Conservation (phyloP, 1,140 invertebrate genomes). For the Chlorops oryzae region DNA sequence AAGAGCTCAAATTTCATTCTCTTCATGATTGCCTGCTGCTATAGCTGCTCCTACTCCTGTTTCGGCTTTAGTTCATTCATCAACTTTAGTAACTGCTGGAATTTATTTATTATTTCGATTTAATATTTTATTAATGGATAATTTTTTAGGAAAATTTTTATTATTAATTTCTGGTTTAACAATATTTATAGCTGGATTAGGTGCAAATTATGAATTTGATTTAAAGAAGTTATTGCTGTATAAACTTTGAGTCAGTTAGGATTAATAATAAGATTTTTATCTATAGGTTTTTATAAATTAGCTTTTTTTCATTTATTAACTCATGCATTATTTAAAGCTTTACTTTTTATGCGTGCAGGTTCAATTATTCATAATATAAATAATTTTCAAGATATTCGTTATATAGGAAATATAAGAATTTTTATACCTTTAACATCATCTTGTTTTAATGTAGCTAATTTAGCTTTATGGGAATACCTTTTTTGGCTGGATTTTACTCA, state of each 20-base stretch:
- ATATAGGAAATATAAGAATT: constrained; percentile 49
- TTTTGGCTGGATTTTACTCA: constrained; percentile 59
- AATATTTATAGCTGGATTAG: constrained; percentile 57
- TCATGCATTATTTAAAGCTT: constrained; percentile 61
- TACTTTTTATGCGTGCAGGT: constrained; percentile 58
- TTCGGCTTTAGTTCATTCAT: constrained; percentile 68
- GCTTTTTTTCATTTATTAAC: constrained; percentile 59
- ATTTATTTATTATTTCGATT: constrained; percentile 66
- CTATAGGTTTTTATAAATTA: constrained; percentile 47
- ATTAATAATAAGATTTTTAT: constrained; percentile 58
- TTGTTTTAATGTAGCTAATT: constrained; percentile 51
- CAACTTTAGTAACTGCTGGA: constrained; percentile 65
- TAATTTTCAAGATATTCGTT: constrained; percentile 60
- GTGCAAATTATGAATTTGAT: constrained; percentile 58
- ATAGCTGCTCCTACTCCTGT: constrained; percentile 66
- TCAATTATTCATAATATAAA: constrained; percentile 56
- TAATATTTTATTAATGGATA: constrained; percentile 46
- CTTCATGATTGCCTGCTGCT: constrained; percentile 59
- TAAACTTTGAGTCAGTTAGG: constrained; percentile 65
- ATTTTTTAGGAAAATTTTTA: constrained; percentile 37
- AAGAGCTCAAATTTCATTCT: constrained; percentile 69
- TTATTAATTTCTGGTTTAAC: constrained; percentile 52
- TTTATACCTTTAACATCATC: constrained; percentile 48
- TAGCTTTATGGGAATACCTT: constrained; percentile 55
- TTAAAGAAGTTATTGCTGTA: constrained; percentile 66